Base-by-base conservation (phyloP, 2,888 invertebrate species). In the Melieria omissa region DNA sequence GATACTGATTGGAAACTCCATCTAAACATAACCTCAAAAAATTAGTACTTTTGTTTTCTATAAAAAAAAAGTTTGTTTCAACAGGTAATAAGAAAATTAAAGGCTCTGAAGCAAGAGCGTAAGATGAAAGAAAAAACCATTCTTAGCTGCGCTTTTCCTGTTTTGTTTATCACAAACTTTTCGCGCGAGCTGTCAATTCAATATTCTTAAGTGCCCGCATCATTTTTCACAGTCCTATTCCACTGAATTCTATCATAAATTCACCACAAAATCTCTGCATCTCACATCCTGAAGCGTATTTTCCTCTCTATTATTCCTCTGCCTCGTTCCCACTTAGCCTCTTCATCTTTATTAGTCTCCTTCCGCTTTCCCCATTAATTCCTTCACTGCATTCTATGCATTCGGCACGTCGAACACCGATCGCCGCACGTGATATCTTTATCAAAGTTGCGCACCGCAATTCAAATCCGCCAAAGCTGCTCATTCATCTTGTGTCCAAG, bases 401-500 rank as follows among this genome's bases (percentile, higher is more conserved):
- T 42, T 58, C 12, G 58, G 41, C 4, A 3, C 58, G 29, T 29
- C 29, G 29, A 29, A 29, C 42, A 47, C 7, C 41, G 52, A 44
- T 52, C 65, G 45, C 41, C 2, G 4, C 10, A 60, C 60, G 67
- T 60, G 67, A 67, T 49, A 16, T 41, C 67, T 67, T 41, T 60
- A 67, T 67, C 67, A 29, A 29, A 29, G 29, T 29, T 29, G 29
- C 29, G 29, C 29, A 29, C 29, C 29, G 29, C 29, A 29, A 29
- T 29, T 29, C 29, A 60, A 67, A 67, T 61, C 16, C 44, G 47
- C 44, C 52, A 47, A 52, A 49, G 16, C 16, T 60, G 60, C 67
- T 42, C 67, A 49, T 67, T 41, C 49, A 67, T 61, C 67, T 69
- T 55, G 62, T 60, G 46, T 62, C 44, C 69, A 52, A 67, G 44